phyloP scores from a whole-genome alignment of 2,888 invertebrate species.

The Girardia tigrina region DNA sequence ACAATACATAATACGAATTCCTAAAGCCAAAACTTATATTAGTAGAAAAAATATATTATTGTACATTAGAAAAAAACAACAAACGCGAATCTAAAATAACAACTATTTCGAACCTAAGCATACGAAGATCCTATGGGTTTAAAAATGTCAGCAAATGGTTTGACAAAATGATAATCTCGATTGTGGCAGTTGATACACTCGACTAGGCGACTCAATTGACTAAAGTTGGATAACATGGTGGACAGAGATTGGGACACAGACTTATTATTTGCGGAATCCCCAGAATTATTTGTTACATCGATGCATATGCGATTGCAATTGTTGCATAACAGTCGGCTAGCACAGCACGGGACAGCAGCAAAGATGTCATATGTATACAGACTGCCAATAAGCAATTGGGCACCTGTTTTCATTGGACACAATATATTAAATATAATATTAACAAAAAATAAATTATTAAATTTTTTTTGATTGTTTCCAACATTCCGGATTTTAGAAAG shows the following conservation, averaged over 20 bases:
- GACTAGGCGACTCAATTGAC: constrained; percentile 77
- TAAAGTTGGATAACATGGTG: constrained; percentile 58
- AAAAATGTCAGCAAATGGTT: constrained; percentile 57
- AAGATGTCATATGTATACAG: constrained; percentile 98
- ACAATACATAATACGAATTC: too few relatives aligned
- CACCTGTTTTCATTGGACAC: too few relatives aligned
- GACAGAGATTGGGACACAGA: not conserved
- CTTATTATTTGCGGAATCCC: not conserved
- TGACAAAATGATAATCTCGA: constrained; percentile 82
- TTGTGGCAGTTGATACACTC: constrained; percentile 79
- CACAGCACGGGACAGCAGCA: constrained; percentile 87
- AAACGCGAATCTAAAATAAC: not conserved
- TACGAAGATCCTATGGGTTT: not conserved
- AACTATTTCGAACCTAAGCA: not conserved
- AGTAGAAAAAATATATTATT: not conserved
- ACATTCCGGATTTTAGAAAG: too few relatives aligned
- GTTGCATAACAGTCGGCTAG: constrained; percentile 81
- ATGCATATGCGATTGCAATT: constrained; percentile 73
- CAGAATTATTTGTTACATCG: constrained; percentile 18
- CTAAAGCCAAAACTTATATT: not conserved
- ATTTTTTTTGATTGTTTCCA: too few relatives aligned
- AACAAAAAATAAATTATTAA: too few relatives aligned
- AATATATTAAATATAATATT: constrained; percentile 41
- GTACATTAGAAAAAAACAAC: not conserved
- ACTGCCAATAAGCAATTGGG: constrained; percentile 78